phyloP scores from a whole-genome alignment of 2,888 invertebrate genomes.

The Limnephilus rhombicus region DNA sequence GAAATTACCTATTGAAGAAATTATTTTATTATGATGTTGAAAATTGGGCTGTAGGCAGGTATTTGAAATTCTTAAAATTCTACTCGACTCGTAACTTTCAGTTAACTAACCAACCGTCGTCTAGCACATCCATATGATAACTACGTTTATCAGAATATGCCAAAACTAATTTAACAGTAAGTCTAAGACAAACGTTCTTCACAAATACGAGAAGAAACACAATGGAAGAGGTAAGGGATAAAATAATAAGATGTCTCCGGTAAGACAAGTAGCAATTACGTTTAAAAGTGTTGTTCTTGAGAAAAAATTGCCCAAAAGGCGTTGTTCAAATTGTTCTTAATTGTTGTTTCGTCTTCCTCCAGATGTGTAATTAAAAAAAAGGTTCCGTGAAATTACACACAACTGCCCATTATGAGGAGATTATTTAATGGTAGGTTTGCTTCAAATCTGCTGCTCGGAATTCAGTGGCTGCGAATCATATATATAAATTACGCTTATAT shows the following conservation, averaged over 20 bases:
- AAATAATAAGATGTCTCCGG: background rate
- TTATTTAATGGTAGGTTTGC: slow-evolving; percentile 12
- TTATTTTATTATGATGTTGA: background rate
- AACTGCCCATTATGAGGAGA: background rate
- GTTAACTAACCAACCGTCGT: background rate
- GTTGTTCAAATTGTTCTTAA: slow-evolving; percentile 5
- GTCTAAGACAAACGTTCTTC: background rate
- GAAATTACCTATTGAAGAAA: background rate
- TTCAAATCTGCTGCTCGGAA: background rate
- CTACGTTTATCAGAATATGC: background rate
- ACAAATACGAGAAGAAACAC: background rate
- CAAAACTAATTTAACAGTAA: background rate
- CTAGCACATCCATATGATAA: too few species aligned
- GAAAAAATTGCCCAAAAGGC: slow-evolving; percentile 9
- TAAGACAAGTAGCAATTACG: background rate
- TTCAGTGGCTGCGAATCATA: background rate
- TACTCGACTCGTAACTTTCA: background rate
- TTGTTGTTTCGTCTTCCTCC: slow-evolving; percentile 12
- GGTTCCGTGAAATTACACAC: slow-evolving; percentile 17
- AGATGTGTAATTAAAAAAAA: slow-evolving; percentile 6
- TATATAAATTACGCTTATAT: background rate
- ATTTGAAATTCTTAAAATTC: background rate
- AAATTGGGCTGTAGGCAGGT: background rate
- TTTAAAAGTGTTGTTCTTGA: background rate
- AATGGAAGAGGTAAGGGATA: background rate